Conservation (phyloP, 2,797 vertebrate species). For the Artibeus jamaicensis region DNA sequence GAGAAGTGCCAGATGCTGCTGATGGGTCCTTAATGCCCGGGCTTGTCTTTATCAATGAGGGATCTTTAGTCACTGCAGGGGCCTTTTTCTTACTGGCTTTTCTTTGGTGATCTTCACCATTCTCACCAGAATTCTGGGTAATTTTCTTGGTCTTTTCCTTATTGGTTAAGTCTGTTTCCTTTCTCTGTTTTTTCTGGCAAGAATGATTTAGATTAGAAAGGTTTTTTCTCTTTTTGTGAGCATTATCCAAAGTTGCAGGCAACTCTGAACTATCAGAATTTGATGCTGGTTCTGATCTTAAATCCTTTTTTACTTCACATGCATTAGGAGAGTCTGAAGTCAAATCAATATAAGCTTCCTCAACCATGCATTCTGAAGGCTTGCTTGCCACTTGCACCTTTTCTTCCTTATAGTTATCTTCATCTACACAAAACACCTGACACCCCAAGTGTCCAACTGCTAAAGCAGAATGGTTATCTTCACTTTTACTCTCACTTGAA, state of each 20-base stretch:
- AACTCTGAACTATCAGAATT: conserved; percentile 65
- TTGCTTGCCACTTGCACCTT: background rate
- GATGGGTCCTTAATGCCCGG: conserved; percentile 65
- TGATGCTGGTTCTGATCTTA: conserved; percentile 62
- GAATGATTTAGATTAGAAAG: conserved; percentile 74
- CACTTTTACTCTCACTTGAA: conserved; percentile 65
- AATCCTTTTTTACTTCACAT: conserved; percentile 35
- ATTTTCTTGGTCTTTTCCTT: conserved; percentile 74
- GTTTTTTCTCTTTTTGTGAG: conserved; percentile 87
- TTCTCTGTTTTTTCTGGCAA: conserved; percentile 79
- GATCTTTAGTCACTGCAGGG: conserved; percentile 64
- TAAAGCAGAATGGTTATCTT: background rate
- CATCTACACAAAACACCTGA: conserved; percentile 59
- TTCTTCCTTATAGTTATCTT: conserved; percentile 67
- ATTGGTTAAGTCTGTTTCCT: conserved; percentile 62
- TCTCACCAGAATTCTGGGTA: conserved; percentile 72
- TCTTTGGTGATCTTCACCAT: conserved; percentile 56
- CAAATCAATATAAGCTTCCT: conserved; percentile 65
- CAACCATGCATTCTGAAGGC: conserved; percentile 35
- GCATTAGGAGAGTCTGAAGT: conserved; percentile 69
- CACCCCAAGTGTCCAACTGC: conserved; percentile 18
- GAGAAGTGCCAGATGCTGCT: conserved; percentile 77
- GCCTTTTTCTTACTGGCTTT: conserved; percentile 68
- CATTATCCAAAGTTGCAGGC: conserved; percentile 51
- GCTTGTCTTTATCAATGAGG: conserved; percentile 42